phyloP scores from a whole-genome alignment of 2,888 invertebrate species.

The Ophion costatus region DNA sequence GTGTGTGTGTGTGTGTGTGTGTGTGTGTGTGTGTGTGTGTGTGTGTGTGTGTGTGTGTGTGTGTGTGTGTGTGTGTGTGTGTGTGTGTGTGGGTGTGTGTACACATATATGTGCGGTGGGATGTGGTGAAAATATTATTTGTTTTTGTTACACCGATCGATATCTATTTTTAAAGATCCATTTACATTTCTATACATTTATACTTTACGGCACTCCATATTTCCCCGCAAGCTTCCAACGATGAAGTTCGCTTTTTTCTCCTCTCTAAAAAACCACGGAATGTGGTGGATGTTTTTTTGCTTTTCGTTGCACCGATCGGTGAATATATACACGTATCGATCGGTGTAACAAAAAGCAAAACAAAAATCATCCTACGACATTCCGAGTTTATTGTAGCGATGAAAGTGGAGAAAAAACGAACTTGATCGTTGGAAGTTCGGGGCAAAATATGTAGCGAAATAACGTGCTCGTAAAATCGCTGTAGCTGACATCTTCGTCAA shows the following conservation, averaged over 20 bases:
- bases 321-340: no score
- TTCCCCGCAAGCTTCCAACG: not conserved
- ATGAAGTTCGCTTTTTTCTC: not conserved
- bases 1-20: no score
- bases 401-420: conserved; percentile 19
- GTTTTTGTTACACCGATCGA: not conserved
- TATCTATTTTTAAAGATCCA: not conserved
- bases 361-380: not conserved
- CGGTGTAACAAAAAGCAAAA: no score
- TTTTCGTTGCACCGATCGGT: not conserved
- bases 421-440: conserved; percentile 13
- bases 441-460: conserved; percentile 38
- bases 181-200: not conserved
- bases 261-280: not conserved
- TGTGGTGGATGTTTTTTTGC: not conserved
- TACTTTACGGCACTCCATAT: not conserved
- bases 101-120: no score
- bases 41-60: no score
- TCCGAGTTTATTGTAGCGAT: not conserved
- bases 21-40: no score
- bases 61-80: no score
- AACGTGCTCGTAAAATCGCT: conserved; percentile 22
- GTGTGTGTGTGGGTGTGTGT: no score
- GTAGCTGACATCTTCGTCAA: conserved; percentile 74
- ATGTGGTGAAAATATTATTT: not conserved